Evolutionary conservation across 2,113 vertebrate species (phyloP).

Genomic region (Collichthys lucidus): DNA sequence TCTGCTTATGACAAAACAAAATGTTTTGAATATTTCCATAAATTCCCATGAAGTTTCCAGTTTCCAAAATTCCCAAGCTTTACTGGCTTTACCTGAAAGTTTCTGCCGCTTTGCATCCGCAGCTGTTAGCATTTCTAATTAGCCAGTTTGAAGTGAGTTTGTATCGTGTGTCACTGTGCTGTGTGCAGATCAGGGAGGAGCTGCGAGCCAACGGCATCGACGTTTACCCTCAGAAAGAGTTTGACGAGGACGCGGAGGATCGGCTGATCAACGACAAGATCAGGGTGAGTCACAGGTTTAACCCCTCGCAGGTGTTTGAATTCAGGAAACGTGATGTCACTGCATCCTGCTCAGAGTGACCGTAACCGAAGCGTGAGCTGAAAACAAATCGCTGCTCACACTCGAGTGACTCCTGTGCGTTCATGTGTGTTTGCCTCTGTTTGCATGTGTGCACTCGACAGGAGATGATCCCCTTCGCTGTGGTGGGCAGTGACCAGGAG

Average conservation of each 20-base stretch:
- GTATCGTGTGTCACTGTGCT: slow-evolving; percentile 19
- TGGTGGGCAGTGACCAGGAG: slow-evolving; percentile 98
- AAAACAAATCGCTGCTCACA: not conserved
- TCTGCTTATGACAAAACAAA: too few species aligned
- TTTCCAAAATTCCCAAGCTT: too few species aligned
- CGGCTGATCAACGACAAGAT: slow-evolving; percentile 95
- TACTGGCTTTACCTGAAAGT: too few species aligned
- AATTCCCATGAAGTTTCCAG: too few species aligned
- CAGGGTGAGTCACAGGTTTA: slow-evolving; percentile 83
- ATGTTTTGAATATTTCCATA: too few species aligned
- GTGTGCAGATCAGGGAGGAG: slow-evolving; percentile 91
- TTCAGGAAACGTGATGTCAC: not conserved
- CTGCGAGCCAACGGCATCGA: slow-evolving; percentile 94
- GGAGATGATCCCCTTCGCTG: slow-evolving; percentile 99
- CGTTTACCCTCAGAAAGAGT: slow-evolving; percentile 96
- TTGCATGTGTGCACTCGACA: slow-evolving; percentile 65
- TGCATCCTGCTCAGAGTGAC: not conserved
- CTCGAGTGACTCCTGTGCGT: not conserved
- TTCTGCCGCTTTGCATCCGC: too few species aligned
- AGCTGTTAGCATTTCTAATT: not conserved
- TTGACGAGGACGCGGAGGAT: slow-evolving; percentile 96
- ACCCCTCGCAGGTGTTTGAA: not conserved
- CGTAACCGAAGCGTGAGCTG: slow-evolving; percentile 4
- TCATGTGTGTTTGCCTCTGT: slow-evolving; percentile 9
- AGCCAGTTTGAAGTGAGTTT: not conserved